Percentiles rank a stretch among this genome's conserved stretches.
Evolutionary conservation across 2,888 invertebrate genomes (phyloP).

Genomic region (Taenaris catops): DNA sequence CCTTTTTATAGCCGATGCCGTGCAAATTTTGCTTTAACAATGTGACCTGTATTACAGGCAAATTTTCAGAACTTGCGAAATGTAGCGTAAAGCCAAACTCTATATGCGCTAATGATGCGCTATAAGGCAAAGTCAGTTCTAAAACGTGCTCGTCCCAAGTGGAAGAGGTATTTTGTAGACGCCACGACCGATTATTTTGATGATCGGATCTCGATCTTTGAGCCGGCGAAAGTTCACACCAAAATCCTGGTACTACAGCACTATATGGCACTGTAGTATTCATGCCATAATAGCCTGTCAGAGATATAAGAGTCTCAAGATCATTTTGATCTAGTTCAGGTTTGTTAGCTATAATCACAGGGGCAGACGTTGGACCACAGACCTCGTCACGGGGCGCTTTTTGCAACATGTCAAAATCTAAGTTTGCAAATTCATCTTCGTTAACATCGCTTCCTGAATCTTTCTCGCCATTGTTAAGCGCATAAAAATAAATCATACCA

Average conservation of each 20-base stretch:
- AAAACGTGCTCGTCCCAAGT: slow-evolving; percentile 97
- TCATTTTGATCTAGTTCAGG: slow-evolving; percentile 77
- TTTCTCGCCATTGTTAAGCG: slow-evolving; percentile 85
- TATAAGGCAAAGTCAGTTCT: slow-evolving; percentile 91
- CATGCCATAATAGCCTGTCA: slow-evolving; percentile 87
- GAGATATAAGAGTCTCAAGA: slow-evolving; percentile 83
- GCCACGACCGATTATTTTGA: slow-evolving; percentile 93
- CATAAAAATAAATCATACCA: slow-evolving; percentile 91
- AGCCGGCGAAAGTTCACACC: slow-evolving; percentile 95
- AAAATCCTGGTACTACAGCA: slow-evolving; percentile 95
- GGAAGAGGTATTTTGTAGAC: slow-evolving; percentile 91
- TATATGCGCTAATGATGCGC: slow-evolving; percentile 91
- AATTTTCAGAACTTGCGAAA: slow-evolving; percentile 84
- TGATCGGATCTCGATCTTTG: slow-evolving; percentile 94
- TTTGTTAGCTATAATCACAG: slow-evolving; percentile 79
- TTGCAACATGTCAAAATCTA: slow-evolving; percentile 67
- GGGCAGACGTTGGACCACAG: slow-evolving; percentile 42
- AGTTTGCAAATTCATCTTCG: slow-evolving; percentile 81
- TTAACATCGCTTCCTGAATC: slow-evolving; percentile 87
- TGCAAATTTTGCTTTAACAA: slow-evolving; percentile 80
- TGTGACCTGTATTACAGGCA: slow-evolving; percentile 89
- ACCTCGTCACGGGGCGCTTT: slow-evolving; percentile 55
- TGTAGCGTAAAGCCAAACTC: slow-evolving; percentile 93
- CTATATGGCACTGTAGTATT: slow-evolving; percentile 82
- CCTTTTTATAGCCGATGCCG: slow-evolving; percentile 76